Base-by-base conservation (phyloP, 30 jellyfish, hydroid and myxozoan species). In the Chrysaora quinquecirrha region DNA sequence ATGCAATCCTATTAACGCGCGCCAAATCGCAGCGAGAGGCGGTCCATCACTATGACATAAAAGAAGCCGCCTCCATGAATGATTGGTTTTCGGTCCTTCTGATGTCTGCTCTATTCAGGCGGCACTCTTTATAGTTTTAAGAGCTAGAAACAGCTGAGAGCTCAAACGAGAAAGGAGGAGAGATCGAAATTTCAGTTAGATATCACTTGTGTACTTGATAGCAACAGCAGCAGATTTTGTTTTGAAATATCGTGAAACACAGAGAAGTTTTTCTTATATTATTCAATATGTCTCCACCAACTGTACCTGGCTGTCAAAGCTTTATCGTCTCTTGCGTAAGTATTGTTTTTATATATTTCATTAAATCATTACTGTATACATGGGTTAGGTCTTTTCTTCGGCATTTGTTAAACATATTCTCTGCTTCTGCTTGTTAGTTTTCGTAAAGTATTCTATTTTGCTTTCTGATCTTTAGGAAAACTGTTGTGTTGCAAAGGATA, bases 11-110 rank as follows among this genome's bases (percentile, higher is more conserved):
- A 94, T 87, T 88, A 88, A 68, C 89, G 96, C 95, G 99, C 99
- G 99, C 99, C 99, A 94, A 71, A 80, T 88, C 99, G 91, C 99
- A 76, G 97, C 87, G 91, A 80, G 95, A 97, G 99, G 97, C 97
- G 97, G 99, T 76, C 90, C 98, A 94, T 77, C 96, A 70, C 81
- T 80, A 48, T 77, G 92, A 58, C 88, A 82, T 94, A 89, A 94
- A 94, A 88, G 96, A 73, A n/a, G 90, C 99, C 99, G 99, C 96
- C 71, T 85, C 90, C 89, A 83, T 94, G 93, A 88, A 94, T 76
- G 97, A 94, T 88, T 73, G 90, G 99, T 65, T 94, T 96, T 89
- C 99, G 99, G 99, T 86, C 91, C 89, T 60, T 94, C 79, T 87
- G 99, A 94, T 87, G 99, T 94, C 99, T 94, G 96, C 90, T 67